Base-by-base conservation (phyloP, 2,888 invertebrate species). In the Cryptus viduatorius region DNA sequence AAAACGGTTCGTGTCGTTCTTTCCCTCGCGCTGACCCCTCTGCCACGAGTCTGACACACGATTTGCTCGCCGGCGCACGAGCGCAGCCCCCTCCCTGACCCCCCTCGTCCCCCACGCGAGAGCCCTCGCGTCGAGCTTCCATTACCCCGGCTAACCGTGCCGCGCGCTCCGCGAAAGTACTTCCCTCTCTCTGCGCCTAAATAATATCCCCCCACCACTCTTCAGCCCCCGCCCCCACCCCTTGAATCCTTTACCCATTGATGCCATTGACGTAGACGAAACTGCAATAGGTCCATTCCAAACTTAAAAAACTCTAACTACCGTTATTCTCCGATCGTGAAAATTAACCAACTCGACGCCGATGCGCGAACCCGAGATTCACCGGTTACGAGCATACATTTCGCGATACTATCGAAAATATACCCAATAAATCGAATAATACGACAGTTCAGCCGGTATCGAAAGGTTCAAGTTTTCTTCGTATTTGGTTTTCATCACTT, bases 31-130 rank as follows among this genome's bases (percentile, higher is more conserved):
- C 90, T 92, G 91, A 92, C 92, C 93, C 92, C 92, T 92, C 92
- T 92, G 92, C 92, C 92, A 91, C 92, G 93, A 92, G 92, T 92
- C 93, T 92, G 90, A 92, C 92, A 92, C 90, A 91, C 88, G 89
- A 84, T 87, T 89, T 86, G 87, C 89, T 91, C 89, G 88, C 91
- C 91, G 90, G 90, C 89, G 87, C 86, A 88, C 87, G 85, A 84
- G 89, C 88, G 87, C 84, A 83, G 83, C 84, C 87, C 87, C 85
- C 86, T 64, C 75, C 82, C 46, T 76, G 81, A 68, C 67, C 72
- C 73, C 59, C 79, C 83, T 31, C 69, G 24, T 31, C 24, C 31
- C 48, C 59, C 46, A 29, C 72, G 71, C 46, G 73, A 59, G 65
- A 67, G 61, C 69, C 76, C 44, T 75, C 37, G n/a, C 78, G 59